Evolutionary conservation across 2,888 invertebrate genomes (phyloP), one percentile per base, ranked within the genome.

Genomic region (Rosalia funebris): DNA sequence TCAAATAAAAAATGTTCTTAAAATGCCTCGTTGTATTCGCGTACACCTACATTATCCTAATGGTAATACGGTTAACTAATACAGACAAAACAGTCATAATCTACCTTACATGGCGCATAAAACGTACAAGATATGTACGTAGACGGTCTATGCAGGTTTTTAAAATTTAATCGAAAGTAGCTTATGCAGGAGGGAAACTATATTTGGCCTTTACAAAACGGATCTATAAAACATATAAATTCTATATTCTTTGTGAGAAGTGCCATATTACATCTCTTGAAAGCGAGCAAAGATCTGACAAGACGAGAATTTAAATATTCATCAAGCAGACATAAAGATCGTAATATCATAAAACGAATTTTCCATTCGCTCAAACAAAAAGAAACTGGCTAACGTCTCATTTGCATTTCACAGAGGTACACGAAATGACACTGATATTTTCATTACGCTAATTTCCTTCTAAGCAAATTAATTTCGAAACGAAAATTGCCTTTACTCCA

Each of bases 261-360:
- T 73, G 74, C 73, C 74, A 75, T 72, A 74, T 75, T 75, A 75
- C 74, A 73, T 75, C 72, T 71, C 61, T 68, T 70, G 71, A 74
- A 72, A 67, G 71, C 71, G 62, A 70, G 71, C 68, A 67, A 69
- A 69, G 72, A 72, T 73, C 75, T 71, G 74, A 74, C 73, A 74
- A 73, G 74, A 68, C 70, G 72, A 71, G 72, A 71, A 72, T 77
- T 80, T 77, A 80, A 80, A 80, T 79, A 80, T 80, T 79, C 78
- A 80, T 78, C 76, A 75, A 63, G 71, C 74, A 78, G 79, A 79
- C 79, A 77, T 78, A 78, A 80, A 78, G 79, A 78, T 78, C 75
- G 74, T 79, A 79, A 79, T 79, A 77, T 77, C 73, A 73, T 77
- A 79, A 79, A 79, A 79, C 77, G 78, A 78, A 78, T 79, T 79